Percentiles rank a stretch among this genome's conserved stretches.
phyloP scores from a whole-genome alignment of 2,888 invertebrate species.

The Frankliniella intonsa region DNA sequence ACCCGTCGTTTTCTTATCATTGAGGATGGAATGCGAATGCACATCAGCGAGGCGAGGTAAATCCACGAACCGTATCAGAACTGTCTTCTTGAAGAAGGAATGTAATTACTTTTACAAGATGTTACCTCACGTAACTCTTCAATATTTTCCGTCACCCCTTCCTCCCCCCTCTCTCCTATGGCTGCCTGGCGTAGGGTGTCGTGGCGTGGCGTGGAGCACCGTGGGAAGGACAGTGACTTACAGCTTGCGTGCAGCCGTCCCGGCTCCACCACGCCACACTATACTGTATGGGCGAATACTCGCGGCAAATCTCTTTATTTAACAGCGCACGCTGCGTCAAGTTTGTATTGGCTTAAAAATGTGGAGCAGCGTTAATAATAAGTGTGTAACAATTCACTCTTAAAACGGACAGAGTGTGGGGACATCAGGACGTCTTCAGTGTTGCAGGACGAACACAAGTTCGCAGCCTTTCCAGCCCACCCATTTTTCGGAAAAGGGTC shows the following conservation, averaged over 20 bases:
- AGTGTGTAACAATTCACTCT: too few species aligned
- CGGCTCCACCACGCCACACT: not conserved
- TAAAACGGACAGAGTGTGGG: not conserved
- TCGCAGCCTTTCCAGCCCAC: too few species aligned
- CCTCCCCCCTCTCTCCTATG: too few species aligned
- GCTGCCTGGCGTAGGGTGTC: too few species aligned
- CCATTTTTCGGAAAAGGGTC: too few species aligned
- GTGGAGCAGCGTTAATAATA: not conserved
- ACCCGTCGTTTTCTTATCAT: too few species aligned
- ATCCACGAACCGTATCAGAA: not conserved
- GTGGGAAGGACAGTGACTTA: conserved; percentile 24
- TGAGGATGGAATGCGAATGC: too few species aligned
- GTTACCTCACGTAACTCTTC: not conserved
- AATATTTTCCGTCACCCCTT: too few species aligned
- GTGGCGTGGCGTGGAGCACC: not conserved
- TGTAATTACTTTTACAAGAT: not conserved
- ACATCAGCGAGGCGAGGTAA: not conserved
- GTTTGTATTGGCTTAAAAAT: too few species aligned
- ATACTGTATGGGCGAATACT: not conserved
- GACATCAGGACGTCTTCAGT: not conserved
- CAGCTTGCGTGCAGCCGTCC: conserved; percentile 5
- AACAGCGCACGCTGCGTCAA: too few species aligned
- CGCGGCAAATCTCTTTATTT: not conserved
- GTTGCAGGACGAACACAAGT: not conserved
- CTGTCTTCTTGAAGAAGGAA: not conserved